Evolutionary conservation across 2,797 vertebrate genomes (phyloP).

Genomic region (Sebastes trivittatus): DNA sequence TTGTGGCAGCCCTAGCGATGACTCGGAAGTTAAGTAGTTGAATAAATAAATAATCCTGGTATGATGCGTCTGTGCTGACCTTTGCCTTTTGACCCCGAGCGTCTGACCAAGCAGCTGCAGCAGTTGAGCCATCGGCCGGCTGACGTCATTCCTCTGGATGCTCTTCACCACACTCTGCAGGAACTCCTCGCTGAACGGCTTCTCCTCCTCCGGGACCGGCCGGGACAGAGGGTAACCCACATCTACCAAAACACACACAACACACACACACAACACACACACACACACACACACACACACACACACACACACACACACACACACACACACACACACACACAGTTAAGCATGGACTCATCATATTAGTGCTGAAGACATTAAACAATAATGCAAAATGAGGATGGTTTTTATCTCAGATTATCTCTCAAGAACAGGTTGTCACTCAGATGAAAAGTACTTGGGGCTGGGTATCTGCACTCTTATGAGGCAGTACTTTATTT

Average conservation of each 20-base stretch:
- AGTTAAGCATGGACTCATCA: neutral
- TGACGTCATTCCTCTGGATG: constrained; percentile 96
- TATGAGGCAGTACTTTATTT: neutral
- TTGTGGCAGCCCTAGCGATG: neutral
- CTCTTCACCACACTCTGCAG: constrained; percentile 92
- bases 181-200: constrained; percentile 89
- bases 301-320: neutral
- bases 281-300: neutral
- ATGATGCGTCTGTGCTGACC: constrained; percentile 74
- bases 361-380: neutral
- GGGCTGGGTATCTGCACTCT: constrained; percentile 32
- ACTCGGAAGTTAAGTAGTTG: neutral
- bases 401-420: neutral
- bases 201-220: constrained; percentile 83
- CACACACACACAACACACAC: neutral
- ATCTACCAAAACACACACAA: constrained; percentile 40
- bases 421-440: neutral
- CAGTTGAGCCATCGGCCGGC: constrained; percentile 93
- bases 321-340: neutral
- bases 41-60: neutral
- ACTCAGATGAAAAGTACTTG: neutral
- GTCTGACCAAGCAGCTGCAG: constrained; percentile 88
- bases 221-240: constrained; percentile 74
- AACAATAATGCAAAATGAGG: neutral
- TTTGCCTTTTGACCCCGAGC: constrained; percentile 90